A percentile compares a stretch with the other conserved stretches of the same genome.
Evolutionary conservation across 1,140 invertebrate genomes (phyloP).

Genomic region (Drosophila jambulina): DNA sequence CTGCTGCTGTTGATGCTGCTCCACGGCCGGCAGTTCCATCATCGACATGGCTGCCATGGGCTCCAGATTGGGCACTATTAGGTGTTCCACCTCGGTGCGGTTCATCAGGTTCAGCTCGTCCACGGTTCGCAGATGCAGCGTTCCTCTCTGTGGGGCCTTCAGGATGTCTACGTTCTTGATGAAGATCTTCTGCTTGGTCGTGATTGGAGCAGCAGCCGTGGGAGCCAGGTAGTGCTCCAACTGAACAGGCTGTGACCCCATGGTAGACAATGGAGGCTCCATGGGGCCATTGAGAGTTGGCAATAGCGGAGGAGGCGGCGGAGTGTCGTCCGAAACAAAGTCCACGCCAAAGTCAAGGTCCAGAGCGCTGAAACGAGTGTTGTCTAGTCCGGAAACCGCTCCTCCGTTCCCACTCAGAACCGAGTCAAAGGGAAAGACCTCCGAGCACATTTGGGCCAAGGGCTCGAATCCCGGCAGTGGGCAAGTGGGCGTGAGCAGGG

Average conservation of each 20-base stretch:
- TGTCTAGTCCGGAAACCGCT: conserved; percentile 26
- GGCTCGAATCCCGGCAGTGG: conserved; percentile 63
- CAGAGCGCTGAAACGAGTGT: conserved; percentile 61
- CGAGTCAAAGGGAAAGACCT: conserved; percentile 62
- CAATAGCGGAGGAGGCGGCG: conserved; percentile 25
- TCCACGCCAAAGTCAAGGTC: conserved; percentile 69
- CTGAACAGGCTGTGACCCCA: conserved; percentile 41
- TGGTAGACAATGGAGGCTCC: conserved; percentile 6
- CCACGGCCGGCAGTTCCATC: conserved; percentile 86
- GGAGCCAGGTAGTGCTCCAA: conserved; percentile 53
- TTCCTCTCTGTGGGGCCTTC: conserved; percentile 73
- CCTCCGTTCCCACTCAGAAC: conserved; percentile 48
- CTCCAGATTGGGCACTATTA: conserved; percentile 89
- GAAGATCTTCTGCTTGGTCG: conserved; percentile 76
- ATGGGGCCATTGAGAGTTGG: conserved; percentile 1
- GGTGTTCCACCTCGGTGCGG: conserved; percentile 77
- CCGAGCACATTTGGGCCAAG: conserved; percentile 61
- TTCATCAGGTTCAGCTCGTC: conserved; percentile 84
- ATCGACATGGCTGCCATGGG: conserved; percentile 85
- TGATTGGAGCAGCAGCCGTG: neutral
- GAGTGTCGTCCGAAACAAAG: conserved; percentile 55
- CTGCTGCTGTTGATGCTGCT: conserved; percentile 10
- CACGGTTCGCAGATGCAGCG: conserved; percentile 79
- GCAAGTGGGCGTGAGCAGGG: conserved; percentile 57
- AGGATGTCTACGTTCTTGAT: conserved; percentile 83